Evolutionary conservation across 2,888 invertebrate species (phyloP), one percentile per base, ranked within the genome.

Genomic region (Polymixis flavicincta): DNA sequence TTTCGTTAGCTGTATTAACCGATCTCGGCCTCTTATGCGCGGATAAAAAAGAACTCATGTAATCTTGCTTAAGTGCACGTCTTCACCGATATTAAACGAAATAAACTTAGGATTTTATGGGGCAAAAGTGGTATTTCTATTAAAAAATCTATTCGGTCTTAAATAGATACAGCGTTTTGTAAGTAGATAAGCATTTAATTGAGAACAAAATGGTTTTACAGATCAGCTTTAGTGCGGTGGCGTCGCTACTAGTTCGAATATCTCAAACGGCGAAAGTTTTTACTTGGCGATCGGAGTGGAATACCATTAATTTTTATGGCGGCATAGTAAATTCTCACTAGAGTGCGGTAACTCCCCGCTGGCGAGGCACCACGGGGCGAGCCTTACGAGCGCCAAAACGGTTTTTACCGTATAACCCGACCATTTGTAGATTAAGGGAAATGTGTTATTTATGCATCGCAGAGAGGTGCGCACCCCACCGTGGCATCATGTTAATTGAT

Each of bases 361-460:
- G 95, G 74, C 76, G 74, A 85, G 91, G 87, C 88, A 87, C 92
- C 95, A 92, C 89, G 94, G 90, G 91, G 93, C 79, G 94, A 85
- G 79, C 85, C 76, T 82, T 87, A 87, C 84, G 87, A 91, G 90
- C 92, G 89, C 91, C 90, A 92, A 92, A 94, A 92, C 89, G 89
- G 87, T 94, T 95, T 94, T 94, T 94, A 93, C 92, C 90, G 88
- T 89, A 92, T 89, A 92, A 91, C 90, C 90, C 90, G 88, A 89
- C 89, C 91, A 91, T 93, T 92, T 88, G 89, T 92, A 92, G 91
- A 93, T 92, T 91, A 92, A 89, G 89, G 92, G 88, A 93, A 93
- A 93, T 90, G 87, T 90, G 92, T 93, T 94, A 93, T 94, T 94
- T 94, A 94, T 95, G 92, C 93, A 93, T 93, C 93, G 91, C 90